Evolutionary conservation across 37 sponge, comb jelly and placozoan genomes (phyloP).

Genomic region (Cladorhizidae sp.): DNA sequence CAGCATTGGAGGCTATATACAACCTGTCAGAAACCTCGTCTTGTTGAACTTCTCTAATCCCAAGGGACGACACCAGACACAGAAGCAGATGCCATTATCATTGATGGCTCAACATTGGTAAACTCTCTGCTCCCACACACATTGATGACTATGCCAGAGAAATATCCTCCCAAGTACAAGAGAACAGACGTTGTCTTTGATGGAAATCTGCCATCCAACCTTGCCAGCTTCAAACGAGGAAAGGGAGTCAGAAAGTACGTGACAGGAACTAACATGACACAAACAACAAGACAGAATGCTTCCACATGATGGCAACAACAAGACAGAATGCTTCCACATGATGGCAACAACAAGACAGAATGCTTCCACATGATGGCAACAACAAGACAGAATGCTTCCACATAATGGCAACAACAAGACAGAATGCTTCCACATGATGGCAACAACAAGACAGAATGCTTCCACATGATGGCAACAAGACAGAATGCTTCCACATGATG

Average conservation of each 20-base stretch:
- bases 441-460: too few relatives aligned
- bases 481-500: too few relatives aligned
- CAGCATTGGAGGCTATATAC: neutral
- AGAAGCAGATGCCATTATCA: neutral
- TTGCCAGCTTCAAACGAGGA: neutral
- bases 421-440: too few relatives aligned
- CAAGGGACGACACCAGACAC: neutral
- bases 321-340: too few relatives aligned
- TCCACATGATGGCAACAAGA: too few relatives aligned
- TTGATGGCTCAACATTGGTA: too few relatives aligned
- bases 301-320: neutral
- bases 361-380: too few relatives aligned
- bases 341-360: too few relatives aligned
- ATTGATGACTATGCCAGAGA: conserved; percentile 4
- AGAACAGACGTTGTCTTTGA: too few relatives aligned
- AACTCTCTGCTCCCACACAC: neutral
- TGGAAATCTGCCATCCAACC: neutral
- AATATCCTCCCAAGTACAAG: neutral
- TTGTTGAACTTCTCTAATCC: conserved; percentile 1
- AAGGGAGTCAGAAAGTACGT: neutral
- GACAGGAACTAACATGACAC: neutral
- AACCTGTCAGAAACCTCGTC: neutral
- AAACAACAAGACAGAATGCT: neutral
- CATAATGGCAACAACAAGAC: too few relatives aligned
- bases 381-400: too few relatives aligned